These are phyloP conservation scores for Enteromius unitaeniatus DNA, from an alignment of 2,797 vertebrate genomes.

Conservation along the genomic window DNA sequence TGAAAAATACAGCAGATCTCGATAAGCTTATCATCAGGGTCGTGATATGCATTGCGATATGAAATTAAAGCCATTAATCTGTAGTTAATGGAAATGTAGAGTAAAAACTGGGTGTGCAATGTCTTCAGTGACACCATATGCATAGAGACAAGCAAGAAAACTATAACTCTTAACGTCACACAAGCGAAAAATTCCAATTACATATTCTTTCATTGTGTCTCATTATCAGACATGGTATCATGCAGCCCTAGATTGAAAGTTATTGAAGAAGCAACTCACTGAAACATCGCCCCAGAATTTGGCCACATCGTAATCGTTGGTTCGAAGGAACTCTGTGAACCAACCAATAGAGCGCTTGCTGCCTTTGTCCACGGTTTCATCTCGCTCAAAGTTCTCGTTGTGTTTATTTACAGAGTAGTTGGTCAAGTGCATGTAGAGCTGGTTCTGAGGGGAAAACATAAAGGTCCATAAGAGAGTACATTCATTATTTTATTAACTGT, in stretches of 20 bases:
- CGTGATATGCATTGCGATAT: conserved; percentile 9
- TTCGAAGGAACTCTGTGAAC: conserved; percentile 96
- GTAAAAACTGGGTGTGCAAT: background rate
- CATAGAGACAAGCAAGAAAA: background rate
- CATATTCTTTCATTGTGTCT: background rate
- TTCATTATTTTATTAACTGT: background rate
- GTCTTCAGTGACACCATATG: background rate
- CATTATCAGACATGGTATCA: background rate
- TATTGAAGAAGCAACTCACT: conserved; percentile 78
- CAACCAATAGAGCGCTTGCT: conserved; percentile 97
- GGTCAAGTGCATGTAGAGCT: conserved; percentile 97
- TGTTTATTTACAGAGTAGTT: conserved; percentile 99
- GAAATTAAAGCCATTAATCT: conserved; percentile 10
- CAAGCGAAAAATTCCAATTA: background rate
- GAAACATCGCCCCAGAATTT: conserved; percentile 99
- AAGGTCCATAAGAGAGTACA: background rate
- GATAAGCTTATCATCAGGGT: conserved; percentile 3
- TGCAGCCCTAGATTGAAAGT: background rate
- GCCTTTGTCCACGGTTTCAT: conserved; percentile 95
- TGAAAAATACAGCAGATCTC: conserved; percentile 9
- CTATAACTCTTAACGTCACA: conserved; percentile 1
- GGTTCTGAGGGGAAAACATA: conserved; percentile 80
- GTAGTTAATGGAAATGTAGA: background rate
- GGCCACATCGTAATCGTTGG: conserved; percentile 91
- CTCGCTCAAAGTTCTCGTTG: conserved; percentile 94